These are phyloP conservation scores for Petrophora chlorosata DNA, from an alignment of 2,888 invertebrate species.

Conservation along the genomic window DNA sequence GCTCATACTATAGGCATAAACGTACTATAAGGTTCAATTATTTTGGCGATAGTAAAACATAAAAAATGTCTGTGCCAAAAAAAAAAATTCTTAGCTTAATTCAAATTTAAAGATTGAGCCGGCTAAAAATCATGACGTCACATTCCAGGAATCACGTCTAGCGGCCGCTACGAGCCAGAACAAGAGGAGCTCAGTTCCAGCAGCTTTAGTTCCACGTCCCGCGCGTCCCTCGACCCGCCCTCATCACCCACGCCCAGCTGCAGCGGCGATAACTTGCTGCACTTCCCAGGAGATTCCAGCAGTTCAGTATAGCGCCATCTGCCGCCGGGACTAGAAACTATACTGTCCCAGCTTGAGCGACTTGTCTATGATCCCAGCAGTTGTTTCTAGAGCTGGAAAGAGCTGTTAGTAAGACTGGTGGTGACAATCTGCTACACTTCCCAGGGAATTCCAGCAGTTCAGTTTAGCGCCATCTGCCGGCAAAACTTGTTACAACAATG, in stretches of 20 bases:
- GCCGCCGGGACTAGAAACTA: background rate
- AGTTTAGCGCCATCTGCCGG: slow-evolving; percentile 55
- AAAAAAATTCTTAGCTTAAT: background rate
- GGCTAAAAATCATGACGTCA: background rate
- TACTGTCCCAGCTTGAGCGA: background rate
- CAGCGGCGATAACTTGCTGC: slow-evolving; percentile 89
- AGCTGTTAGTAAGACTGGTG: too few relatives aligned
- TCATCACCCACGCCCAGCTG: slow-evolving; percentile 90
- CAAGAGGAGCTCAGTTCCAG: slow-evolving; percentile 92
- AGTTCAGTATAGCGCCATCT: slow-evolving; percentile 79
- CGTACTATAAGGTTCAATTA: too few relatives aligned
- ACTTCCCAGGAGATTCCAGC: slow-evolving; percentile 91
- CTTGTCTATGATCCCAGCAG: too few relatives aligned
- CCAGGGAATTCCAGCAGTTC: slow-evolving; percentile 91
- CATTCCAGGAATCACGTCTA: slow-evolving; percentile 53
- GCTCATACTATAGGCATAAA: too few relatives aligned
- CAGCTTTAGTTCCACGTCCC: slow-evolving; percentile 92
- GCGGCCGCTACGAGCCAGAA: slow-evolving; percentile 86
- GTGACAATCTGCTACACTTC: slow-evolving; percentile 85
- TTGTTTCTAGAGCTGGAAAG: too few relatives aligned
- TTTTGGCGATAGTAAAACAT: too few relatives aligned
- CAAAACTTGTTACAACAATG: background rate
- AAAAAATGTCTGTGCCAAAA: too few relatives aligned
- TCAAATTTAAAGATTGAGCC: background rate
- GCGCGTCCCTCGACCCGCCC: slow-evolving; percentile 89